phyloP scores from a whole-genome alignment of 2,888 invertebrate genomes.

The Cinara cedri region DNA sequence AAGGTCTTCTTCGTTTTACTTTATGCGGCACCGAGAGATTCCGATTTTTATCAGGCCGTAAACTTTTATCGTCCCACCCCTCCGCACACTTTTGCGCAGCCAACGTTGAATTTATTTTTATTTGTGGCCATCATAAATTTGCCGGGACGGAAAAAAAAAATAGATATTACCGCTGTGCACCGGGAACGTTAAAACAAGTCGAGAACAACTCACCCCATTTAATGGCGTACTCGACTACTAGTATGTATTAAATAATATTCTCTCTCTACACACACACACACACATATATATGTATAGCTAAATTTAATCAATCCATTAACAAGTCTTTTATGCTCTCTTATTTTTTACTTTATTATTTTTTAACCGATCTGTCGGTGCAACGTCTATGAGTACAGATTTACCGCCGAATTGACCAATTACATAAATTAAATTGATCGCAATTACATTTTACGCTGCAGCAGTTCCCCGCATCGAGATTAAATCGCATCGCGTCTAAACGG shows the following conservation, averaged over 20 bases:
- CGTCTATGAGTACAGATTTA: constrained; percentile 18
- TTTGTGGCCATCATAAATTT: constrained; percentile 47
- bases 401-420: constrained; percentile 39
- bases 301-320: constrained; percentile 49
- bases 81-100: too few species aligned
- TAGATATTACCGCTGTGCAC: constrained; percentile 45
- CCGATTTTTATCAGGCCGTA: constrained; percentile 57
- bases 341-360: constrained; percentile 45
- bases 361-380: not conserved
- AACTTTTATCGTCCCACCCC: constrained; percentile 51
- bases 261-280: not conserved
- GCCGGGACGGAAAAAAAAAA: constrained; percentile 37
- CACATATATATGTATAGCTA: not conserved
- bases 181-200: constrained; percentile 34
- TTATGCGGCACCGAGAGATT: constrained; percentile 49
- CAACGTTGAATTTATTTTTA: constrained; percentile 51
- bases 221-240: not conserved
- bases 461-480: too few species aligned
- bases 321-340: constrained; percentile 34
- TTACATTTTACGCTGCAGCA: too few species aligned
- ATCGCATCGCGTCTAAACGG: too few species aligned
- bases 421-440: constrained; percentile 23
- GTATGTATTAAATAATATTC: too few species aligned
- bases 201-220: constrained; percentile 51
- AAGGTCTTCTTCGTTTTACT: constrained; percentile 56